These are phyloP conservation scores for Synanthedon vespiformis DNA, from an alignment of 2,888 invertebrate genomes.

Conservation along the genomic window DNA sequence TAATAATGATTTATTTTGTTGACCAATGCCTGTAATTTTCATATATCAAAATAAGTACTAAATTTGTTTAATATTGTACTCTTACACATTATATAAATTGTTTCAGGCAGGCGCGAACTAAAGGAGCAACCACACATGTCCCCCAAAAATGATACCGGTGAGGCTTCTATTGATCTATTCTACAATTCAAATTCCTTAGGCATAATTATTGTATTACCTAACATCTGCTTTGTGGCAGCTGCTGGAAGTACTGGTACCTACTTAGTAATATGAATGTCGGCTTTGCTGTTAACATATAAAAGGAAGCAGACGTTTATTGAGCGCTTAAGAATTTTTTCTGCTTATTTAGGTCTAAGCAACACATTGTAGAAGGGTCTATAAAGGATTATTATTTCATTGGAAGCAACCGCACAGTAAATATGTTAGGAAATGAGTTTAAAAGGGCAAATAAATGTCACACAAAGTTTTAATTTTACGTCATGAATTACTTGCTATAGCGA, in stretches of 20 bases:
- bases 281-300: constrained; percentile 33
- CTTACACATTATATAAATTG: constrained; percentile 10
- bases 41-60: too few species aligned
- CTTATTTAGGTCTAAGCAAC: neutral
- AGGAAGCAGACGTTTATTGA: constrained; percentile 36
- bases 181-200: neutral
- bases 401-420: too few species aligned
- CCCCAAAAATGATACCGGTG: constrained; percentile 63
- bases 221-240: constrained; percentile 41
- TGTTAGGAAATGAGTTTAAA: too few species aligned
- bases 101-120: constrained; percentile 34
- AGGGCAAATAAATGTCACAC: too few species aligned
- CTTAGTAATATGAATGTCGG: neutral
- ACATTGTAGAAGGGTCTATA: too few species aligned
- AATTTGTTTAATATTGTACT: neutral
- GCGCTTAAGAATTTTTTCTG: constrained; percentile 21
- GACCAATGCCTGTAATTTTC: too few species aligned
- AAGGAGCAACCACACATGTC: constrained; percentile 53
- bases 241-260: constrained; percentile 17
- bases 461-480: too few species aligned
- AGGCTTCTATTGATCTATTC: constrained; percentile 11
- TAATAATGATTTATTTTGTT: too few species aligned
- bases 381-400: too few species aligned
- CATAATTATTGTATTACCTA: constrained; percentile 2
- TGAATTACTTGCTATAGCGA: too few species aligned